Percentiles rank a stretch among this genome's conserved stretches.
These are phyloP conservation scores for Caenorhabditis zanzibari DNA, from an alignment of 2,888 invertebrate species.

Conservation along the genomic window DNA sequence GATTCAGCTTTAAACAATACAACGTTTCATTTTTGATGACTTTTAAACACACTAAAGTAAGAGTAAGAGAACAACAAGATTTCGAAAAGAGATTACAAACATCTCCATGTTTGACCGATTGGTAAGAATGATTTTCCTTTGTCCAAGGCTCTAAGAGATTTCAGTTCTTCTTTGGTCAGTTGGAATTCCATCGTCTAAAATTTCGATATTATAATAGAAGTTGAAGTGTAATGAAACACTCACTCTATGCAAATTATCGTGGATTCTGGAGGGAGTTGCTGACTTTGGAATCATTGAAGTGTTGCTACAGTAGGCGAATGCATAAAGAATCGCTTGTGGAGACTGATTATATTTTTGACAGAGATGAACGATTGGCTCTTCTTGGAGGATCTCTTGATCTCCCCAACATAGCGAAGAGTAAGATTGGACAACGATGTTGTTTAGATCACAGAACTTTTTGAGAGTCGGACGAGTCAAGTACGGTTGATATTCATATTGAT, in stretches of 20 bases:
- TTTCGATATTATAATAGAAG: no score
- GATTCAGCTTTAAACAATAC: no score
- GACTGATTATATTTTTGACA: constrained; percentile 85
- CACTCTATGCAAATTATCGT: constrained; percentile 69
- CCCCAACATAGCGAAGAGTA: constrained; percentile 84
- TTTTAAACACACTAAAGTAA: no score
- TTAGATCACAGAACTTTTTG: constrained; percentile 79
- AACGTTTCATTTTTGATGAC: no score
- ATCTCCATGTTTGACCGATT: constrained; percentile 67
- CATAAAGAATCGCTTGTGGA: constrained; percentile 74
- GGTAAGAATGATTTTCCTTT: constrained; percentile 65
- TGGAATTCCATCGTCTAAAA: constrained; percentile 55
- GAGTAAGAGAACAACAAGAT: no score
- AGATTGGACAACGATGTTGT: constrained; percentile 84
- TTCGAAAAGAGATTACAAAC: constrained; percentile 50
- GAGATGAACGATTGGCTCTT: constrained; percentile 86
- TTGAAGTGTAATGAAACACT: not conserved
- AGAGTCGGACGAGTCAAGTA: constrained; percentile 82
- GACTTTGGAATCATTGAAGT: constrained; percentile 75
- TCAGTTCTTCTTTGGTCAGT: constrained; percentile 64
- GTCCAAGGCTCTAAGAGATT: constrained; percentile 63
- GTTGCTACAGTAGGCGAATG: constrained; percentile 69
- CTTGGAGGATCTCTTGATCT: constrained; percentile 85
- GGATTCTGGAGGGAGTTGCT: constrained; percentile 70
- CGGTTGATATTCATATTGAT: constrained; percentile 84